phyloP scores from a whole-genome alignment of 2,797 vertebrate genomes.

The Dermochelys coriacea region DNA sequence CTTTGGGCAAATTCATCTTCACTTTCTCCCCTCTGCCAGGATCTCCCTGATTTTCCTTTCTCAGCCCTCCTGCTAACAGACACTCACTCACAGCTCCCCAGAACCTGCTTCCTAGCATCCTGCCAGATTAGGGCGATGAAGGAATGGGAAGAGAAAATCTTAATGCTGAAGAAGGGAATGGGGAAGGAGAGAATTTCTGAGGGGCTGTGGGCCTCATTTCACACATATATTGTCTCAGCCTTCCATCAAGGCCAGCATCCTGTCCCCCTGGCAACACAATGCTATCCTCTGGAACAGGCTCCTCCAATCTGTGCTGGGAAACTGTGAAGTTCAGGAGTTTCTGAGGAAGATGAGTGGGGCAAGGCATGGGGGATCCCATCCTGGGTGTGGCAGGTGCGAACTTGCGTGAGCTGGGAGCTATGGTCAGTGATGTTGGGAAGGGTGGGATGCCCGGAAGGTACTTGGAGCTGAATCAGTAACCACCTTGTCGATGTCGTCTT shows the following conservation, averaged over 20 bases:
- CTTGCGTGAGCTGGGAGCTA: neutral
- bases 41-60: neutral
- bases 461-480: neutral
- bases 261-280: neutral
- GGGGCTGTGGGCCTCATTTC: neutral
- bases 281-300: neutral
- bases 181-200: neutral
- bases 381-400: neutral
- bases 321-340: neutral
- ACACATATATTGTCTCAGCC: neutral
- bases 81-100: neutral
- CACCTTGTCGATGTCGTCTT: conserved; percentile 45
- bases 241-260: neutral
- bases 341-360: neutral
- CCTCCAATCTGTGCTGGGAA: neutral
- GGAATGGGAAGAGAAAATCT: neutral
- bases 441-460: neutral
- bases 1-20: neutral
- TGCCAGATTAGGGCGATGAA: neutral
- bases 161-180: neutral
- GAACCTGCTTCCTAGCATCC: neutral
- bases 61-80: neutral
- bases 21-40: neutral
- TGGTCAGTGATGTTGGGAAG: neutral
- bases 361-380: neutral